These are phyloP conservation scores for Eubucco bourcierii DNA, from an alignment of 2,113 vertebrate species.

Conservation along the genomic window DNA sequence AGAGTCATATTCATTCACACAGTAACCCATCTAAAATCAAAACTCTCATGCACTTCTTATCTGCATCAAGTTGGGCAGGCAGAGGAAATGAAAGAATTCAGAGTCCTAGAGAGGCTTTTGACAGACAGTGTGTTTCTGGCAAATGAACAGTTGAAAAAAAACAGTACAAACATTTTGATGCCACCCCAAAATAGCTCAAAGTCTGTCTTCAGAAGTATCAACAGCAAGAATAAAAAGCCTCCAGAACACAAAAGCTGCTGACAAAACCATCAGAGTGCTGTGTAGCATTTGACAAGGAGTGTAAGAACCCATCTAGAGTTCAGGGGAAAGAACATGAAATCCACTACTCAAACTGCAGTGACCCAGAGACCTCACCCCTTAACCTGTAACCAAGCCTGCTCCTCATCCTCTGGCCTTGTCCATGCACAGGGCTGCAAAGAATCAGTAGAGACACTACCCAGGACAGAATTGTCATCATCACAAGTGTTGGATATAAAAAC, in stretches of 20 bases:
- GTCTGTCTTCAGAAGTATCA: slow-evolving; percentile 22
- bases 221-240: slow-evolving; percentile 9
- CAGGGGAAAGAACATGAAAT: neutral
- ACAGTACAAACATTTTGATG: slow-evolving; percentile 27
- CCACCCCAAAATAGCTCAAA: slow-evolving; percentile 26
- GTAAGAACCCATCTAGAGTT: neutral
- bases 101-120: neutral
- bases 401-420: neutral
- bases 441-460: neutral
- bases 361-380: neutral
- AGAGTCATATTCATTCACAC: fast-evolving
- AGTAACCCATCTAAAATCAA: neutral
- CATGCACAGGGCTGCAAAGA: neutral
- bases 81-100: neutral
- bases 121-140: neutral
- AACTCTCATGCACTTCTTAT: neutral
- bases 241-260: slow-evolving; percentile 27
- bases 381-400: neutral
- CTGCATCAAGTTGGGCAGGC: neutral
- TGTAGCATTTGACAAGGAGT: neutral
- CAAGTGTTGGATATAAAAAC: neutral
- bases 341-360: neutral
- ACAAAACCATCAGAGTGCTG: neutral
- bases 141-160: slow-evolving; percentile 35
- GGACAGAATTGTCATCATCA: neutral